These are phyloP conservation scores for Panagrolaimus sp. DNA, from an alignment of 1,140 invertebrate species.

Conservation along the genomic window DNA sequence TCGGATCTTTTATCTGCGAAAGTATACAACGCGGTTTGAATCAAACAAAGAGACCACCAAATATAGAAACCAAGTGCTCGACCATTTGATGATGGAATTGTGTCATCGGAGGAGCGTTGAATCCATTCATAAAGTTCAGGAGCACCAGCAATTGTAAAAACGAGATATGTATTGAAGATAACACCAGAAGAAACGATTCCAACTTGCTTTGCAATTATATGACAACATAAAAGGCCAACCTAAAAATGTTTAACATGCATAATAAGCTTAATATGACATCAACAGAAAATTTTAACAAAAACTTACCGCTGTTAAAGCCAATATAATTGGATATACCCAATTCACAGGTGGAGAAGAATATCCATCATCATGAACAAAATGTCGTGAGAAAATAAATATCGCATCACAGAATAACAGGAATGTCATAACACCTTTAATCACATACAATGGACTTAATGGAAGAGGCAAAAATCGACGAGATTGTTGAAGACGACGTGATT, in stretches of 20 bases:
- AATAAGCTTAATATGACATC: neutral
- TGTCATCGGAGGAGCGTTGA: neutral
- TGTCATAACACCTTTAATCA: neutral
- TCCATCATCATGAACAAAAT: neutral
- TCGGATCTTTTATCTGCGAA: neutral
- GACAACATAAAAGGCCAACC: neutral
- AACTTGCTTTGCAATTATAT: neutral
- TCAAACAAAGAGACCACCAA: neutral
- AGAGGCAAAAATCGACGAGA: neutral
- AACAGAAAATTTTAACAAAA: neutral
- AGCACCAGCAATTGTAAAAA: neutral
- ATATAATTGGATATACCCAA: neutral
- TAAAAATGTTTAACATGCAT: too few species aligned
- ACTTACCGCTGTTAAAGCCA: neutral
- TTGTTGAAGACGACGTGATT: neutral
- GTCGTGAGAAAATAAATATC: neutral
- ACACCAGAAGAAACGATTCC: conserved; percentile 6
- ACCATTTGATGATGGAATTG: neutral
- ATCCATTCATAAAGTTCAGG: conserved; percentile 2
- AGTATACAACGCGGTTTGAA: neutral
- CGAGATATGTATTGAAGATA: neutral
- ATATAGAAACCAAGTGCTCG: neutral
- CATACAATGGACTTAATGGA: neutral
- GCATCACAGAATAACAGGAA: neutral
- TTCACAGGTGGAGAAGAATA: neutral